These are phyloP conservation scores for Athene noctua DNA, from an alignment of 2,113 vertebrate species.

Conservation along the genomic window DNA sequence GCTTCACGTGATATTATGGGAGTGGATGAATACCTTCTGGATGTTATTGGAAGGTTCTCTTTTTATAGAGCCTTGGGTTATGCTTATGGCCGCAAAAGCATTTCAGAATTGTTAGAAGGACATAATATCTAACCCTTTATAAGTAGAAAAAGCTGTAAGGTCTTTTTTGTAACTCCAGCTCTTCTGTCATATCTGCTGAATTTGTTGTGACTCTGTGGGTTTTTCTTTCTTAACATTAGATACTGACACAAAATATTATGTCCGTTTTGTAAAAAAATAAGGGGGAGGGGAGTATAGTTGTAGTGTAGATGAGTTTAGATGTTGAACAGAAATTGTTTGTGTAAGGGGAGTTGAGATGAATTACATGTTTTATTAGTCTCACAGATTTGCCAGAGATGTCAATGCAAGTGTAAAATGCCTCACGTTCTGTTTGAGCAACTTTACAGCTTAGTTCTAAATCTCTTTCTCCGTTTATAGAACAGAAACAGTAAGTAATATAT, in stretches of 20 bases:
- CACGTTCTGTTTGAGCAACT: neutral
- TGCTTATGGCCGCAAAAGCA: neutral
- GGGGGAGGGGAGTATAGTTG: accelerated
- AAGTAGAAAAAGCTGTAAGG: accelerated
- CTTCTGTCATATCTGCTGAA: neutral
- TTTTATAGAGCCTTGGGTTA: neutral
- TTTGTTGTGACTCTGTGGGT: neutral
- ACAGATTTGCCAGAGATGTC: neutral
- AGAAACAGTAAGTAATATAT: accelerated
- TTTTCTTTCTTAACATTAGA: neutral
- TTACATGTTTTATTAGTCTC: accelerated
- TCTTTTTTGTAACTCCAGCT: neutral
- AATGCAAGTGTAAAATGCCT: neutral
- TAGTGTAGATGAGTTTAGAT: neutral
- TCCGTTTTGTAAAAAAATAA: neutral
- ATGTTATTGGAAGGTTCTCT: neutral
- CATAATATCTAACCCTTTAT: neutral
- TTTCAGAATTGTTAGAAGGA: neutral
- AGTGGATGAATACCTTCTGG: neutral
- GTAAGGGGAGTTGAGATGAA: neutral
- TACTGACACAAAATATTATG: neutral
- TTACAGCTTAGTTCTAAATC: neutral
- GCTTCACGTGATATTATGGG: neutral
- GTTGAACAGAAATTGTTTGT: neutral
- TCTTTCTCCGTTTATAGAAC: neutral